Evolutionary conservation across 1,140 invertebrate species (phyloP).

Genomic region (Ostrea denselamellosa): DNA sequence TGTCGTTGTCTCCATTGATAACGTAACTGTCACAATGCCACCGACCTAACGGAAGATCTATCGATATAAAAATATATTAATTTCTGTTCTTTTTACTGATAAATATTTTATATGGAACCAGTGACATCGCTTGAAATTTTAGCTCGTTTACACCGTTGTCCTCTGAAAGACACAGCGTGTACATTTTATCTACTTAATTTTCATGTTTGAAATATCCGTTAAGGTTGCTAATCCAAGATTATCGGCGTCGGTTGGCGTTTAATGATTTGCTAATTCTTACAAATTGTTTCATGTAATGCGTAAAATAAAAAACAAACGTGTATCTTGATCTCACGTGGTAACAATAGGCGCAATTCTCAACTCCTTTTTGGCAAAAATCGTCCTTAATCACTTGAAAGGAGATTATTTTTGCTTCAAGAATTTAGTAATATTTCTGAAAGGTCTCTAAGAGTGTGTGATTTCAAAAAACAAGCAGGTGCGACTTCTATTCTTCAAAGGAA

Average conservation of each 20-base stretch:
- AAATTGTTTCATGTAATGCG: not conserved
- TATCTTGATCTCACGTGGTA: not conserved
- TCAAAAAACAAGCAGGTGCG: not conserved
- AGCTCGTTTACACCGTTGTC: no score
- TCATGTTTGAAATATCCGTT: not conserved
- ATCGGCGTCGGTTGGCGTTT: not conserved
- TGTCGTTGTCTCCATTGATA: no score
- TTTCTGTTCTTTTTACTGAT: no score
- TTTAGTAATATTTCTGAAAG: not conserved
- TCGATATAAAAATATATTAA: no score
- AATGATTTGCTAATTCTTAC: not conserved
- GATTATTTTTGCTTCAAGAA: conserved; percentile 19
- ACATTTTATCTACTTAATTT: no score
- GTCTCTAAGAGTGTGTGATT: not conserved
- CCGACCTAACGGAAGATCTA: no score
- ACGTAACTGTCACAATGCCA: no score
- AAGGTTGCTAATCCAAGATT: not conserved
- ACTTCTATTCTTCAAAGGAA: not conserved
- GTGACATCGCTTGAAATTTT: no score
- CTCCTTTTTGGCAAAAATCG: conserved; percentile 19
- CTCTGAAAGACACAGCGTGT: no score
- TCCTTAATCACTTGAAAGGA: not conserved
- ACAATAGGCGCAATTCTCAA: not conserved
- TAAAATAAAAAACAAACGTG: not conserved
- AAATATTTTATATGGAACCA: no score